Percentiles rank a stretch among this genome's conserved stretches.
phyloP scores from a whole-genome alignment of 2,797 vertebrate species.

The Apodemus agrarius region DNA sequence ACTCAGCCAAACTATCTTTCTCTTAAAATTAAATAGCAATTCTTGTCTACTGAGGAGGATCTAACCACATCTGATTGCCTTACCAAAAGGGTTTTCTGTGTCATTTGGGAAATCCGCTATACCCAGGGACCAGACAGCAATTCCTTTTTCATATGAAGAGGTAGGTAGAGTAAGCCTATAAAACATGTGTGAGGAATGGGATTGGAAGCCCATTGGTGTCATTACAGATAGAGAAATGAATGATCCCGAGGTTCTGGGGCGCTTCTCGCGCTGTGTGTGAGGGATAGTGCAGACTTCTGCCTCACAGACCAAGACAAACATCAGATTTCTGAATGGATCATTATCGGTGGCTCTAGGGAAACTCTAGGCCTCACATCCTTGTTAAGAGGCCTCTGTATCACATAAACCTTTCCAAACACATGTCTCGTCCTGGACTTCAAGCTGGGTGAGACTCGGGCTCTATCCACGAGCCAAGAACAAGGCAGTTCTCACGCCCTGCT shows the following conservation, averaged over 20 bases:
- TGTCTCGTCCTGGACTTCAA: not conserved
- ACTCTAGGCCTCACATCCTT: constrained; percentile 23
- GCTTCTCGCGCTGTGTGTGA: not conserved
- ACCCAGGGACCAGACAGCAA: constrained; percentile 64
- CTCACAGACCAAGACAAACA: not conserved
- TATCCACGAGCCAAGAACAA: not conserved
- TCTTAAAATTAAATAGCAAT: constrained; percentile 75
- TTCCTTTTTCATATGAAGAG: constrained; percentile 69
- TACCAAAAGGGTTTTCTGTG: constrained; percentile 69
- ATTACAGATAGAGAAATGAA: constrained; percentile 45
- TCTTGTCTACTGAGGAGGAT: constrained; percentile 66
- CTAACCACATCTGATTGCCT: constrained; percentile 78
- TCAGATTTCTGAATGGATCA: not conserved
- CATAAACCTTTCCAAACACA: constrained; percentile 19
- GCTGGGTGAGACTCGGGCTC: not conserved
- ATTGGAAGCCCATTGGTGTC: constrained; percentile 69
- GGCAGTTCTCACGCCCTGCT: not conserved
- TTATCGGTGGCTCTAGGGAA: constrained; percentile 34
- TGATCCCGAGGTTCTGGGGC: not conserved
- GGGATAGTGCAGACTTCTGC: not conserved
- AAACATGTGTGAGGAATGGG: constrained; percentile 59
- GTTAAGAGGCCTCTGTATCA: not conserved
- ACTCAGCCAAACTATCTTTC: constrained; percentile 77
- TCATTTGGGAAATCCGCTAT: constrained; percentile 74
- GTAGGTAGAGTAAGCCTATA: constrained; percentile 56